A percentile compares a stretch with the other conserved stretches of the same genome.
These are phyloP conservation scores for Aldabrachelys gigantea DNA, from an alignment of 2,113 vertebrate species.

Conservation along the genomic window DNA sequence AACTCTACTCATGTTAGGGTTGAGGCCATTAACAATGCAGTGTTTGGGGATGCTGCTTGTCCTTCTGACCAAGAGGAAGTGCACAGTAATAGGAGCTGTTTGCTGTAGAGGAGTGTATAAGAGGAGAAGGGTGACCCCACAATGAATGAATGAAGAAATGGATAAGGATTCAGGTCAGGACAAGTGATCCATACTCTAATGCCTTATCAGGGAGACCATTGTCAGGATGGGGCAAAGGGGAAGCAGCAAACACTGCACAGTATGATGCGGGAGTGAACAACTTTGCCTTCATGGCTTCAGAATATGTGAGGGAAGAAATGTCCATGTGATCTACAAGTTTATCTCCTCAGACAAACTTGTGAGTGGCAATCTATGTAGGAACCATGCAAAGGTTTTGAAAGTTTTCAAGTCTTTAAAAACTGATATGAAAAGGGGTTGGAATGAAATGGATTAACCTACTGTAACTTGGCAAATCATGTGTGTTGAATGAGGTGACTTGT, in stretches of 20 bases:
- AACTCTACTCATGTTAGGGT: background rate
- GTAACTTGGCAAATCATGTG: background rate
- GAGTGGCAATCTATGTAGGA: background rate
- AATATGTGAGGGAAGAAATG: background rate
- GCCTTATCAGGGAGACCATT: fast-evolving
- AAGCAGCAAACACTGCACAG: background rate
- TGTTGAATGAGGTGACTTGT: background rate
- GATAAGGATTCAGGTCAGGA: background rate
- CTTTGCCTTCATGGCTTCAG: background rate
- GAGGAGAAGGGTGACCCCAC: background rate
- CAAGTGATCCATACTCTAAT: background rate
- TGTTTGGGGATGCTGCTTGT: background rate
- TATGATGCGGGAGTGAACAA: background rate
- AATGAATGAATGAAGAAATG: background rate
- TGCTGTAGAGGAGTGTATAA: fast-evolving
- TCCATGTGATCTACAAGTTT: background rate
- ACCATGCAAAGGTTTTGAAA: background rate
- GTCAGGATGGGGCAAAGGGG: fast-evolving
- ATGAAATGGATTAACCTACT: background rate
- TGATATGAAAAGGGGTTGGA: background rate
- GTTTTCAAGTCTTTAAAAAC: background rate
- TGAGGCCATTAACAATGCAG: fast-evolving
- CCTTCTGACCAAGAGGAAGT: background rate
- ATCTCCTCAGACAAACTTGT: background rate
- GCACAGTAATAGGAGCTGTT: background rate